Percentiles rank a stretch among this genome's conserved stretches.
These are phyloP conservation scores for Chaetodon trifascialis DNA, from an alignment of 2,113 vertebrate genomes.

Conservation along the genomic window DNA sequence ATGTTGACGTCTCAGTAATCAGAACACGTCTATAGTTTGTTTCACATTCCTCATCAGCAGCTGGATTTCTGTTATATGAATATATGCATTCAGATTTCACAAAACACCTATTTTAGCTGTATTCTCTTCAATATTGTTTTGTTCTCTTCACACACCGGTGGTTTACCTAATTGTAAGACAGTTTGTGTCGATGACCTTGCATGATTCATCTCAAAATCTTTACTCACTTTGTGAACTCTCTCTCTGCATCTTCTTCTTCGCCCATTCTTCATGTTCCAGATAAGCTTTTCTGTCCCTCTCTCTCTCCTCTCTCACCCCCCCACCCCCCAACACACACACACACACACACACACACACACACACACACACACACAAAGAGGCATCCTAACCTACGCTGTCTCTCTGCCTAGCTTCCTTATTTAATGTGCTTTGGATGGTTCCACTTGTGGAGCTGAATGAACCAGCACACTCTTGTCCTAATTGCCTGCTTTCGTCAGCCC, in stretches of 20 bases:
- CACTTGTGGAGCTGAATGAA: slow-evolving; percentile 76
- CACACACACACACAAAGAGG: slow-evolving; percentile 26
- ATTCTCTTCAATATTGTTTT: background rate
- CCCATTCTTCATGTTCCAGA: background rate
- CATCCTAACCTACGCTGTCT: slow-evolving; percentile 41
- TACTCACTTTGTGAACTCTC: background rate
- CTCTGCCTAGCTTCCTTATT: slow-evolving; percentile 60
- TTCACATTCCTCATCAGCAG: background rate
- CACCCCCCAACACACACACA: background rate
- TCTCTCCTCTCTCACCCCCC: background rate
- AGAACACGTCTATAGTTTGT: background rate
- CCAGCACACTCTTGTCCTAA: slow-evolving; percentile 78
- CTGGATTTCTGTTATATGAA: background rate
- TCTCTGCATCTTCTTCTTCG: background rate
- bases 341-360: slow-evolving; percentile 13
- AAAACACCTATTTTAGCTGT: background rate
- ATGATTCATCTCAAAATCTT: background rate
- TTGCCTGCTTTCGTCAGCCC: slow-evolving; percentile 79
- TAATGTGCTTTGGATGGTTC: slow-evolving; percentile 75
- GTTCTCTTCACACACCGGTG: background rate
- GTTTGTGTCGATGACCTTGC: slow-evolving; percentile 2
- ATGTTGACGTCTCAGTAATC: background rate
- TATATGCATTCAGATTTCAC: background rate
- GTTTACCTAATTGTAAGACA: background rate
- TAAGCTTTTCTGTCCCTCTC: background rate